phyloP scores from a whole-genome alignment of 2,113 vertebrate species.

The Pteropus alecto region DNA sequence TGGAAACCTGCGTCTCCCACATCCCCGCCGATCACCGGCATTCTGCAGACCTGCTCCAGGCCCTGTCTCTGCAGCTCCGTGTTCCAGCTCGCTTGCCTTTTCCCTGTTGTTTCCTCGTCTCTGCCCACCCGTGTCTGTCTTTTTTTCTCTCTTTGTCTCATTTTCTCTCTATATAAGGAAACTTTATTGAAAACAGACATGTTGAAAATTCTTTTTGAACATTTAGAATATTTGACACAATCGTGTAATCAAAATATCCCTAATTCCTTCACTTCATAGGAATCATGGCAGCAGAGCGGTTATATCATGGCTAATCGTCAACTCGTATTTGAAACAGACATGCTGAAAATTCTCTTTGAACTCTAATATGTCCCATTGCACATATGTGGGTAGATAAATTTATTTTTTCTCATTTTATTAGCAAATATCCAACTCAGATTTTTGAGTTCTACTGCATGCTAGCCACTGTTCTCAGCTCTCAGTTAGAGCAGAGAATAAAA shows the following conservation, averaged over 20 bases:
- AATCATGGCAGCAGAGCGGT: too few relatives aligned
- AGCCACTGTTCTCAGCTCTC: neutral
- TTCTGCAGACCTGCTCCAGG: accelerated
- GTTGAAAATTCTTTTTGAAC: neutral
- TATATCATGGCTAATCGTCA: too few relatives aligned
- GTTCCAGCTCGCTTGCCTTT: neutral
- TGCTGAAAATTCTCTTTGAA: neutral
- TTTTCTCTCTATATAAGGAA: neutral
- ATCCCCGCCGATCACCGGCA: neutral
- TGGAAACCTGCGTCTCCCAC: accelerated
- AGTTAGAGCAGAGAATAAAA: neutral
- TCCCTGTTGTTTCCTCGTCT: too few relatives aligned
- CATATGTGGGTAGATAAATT: neutral
- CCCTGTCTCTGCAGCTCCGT: neutral
- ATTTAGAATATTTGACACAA: too few relatives aligned
- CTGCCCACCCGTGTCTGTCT: neutral
- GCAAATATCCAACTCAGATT: neutral
- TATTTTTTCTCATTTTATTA: neutral
- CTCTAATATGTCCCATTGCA: neutral
- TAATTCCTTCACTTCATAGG: too few relatives aligned
- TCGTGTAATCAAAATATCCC: too few relatives aligned
- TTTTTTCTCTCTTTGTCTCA: neutral
- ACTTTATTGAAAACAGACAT: neutral
- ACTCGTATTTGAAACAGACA: neutral
- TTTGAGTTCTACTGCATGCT: neutral